phyloP scores from a whole-genome alignment of 2,888 invertebrate genomes.

The Harpalus rufipes region DNA sequence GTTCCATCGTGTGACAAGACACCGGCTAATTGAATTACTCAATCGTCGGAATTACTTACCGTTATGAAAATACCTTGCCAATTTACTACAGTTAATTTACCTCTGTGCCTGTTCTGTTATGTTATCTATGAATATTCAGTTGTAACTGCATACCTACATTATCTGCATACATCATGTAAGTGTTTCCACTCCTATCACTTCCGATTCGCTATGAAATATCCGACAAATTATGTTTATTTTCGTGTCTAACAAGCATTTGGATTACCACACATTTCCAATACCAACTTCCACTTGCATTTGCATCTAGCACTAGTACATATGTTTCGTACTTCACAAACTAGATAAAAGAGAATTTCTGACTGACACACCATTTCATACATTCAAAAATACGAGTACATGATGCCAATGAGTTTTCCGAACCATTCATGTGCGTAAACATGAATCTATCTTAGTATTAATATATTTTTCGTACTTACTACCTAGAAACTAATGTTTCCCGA shows the following conservation, averaged over 20 bases:
- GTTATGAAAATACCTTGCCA: constrained; percentile 55
- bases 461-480: too few species aligned
- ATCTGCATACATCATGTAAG: constrained; percentile 38
- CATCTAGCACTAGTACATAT: constrained; percentile 3
- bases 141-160: constrained; percentile 42
- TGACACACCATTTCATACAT: neutral
- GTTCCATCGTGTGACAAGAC: constrained; percentile 34
- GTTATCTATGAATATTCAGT: constrained; percentile 45
- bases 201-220: constrained; percentile 6
- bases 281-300: constrained; percentile 20
- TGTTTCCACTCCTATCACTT: constrained; percentile 18
- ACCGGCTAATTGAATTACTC: constrained; percentile 51
- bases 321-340: neutral
- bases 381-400: neutral
- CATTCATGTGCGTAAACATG: too few species aligned
- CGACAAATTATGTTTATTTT: constrained; percentile 5
- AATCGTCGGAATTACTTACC: constrained; percentile 55
- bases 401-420: neutral
- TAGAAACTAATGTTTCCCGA: too few species aligned
- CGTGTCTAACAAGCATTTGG: neutral
- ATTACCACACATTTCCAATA: constrained; percentile 19
- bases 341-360: neutral
- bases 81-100: constrained; percentile 54
- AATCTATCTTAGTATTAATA: too few species aligned
- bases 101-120: constrained; percentile 30